Evolutionary conservation across 1,140 invertebrate species (phyloP).

Genomic region (Oscheius sp.): DNA sequence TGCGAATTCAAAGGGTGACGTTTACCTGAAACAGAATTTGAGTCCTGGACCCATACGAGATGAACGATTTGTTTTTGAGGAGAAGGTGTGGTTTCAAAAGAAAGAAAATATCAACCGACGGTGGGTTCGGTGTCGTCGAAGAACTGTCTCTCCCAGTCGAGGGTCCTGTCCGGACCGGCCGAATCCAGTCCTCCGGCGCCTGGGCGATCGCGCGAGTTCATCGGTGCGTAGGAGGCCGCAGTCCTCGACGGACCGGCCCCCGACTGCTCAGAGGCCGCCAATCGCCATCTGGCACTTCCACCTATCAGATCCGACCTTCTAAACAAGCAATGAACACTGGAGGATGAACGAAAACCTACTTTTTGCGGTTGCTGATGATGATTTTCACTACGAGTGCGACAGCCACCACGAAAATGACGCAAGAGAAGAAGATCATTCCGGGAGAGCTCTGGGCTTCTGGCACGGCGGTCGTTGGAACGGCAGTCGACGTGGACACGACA

Average conservation of each 20-base stretch:
- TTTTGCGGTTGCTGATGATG: constrained; percentile 18
- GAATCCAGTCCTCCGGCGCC: not conserved
- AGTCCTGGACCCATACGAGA: too few species aligned
- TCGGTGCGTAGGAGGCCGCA: not conserved
- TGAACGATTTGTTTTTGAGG: not conserved
- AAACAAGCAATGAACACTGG: not conserved
- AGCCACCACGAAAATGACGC: constrained; percentile 16
- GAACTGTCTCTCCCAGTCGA: constrained; percentile 39
- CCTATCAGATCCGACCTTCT: not conserved
- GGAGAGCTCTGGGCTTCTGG: constrained; percentile 1
- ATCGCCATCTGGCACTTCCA: constrained; percentile 1
- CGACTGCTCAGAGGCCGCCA: not conserved
- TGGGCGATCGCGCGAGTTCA: not conserved
- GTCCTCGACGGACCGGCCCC: not conserved
- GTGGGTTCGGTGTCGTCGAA: constrained; percentile 36
- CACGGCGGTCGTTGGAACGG: not conserved
- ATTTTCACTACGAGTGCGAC: constrained; percentile 25
- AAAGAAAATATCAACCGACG: not conserved
- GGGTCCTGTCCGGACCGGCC: not conserved
- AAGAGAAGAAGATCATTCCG: constrained; percentile 15
- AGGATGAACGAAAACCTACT: constrained; percentile 7
- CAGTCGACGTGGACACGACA: not conserved
- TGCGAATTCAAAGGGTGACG: not conserved
- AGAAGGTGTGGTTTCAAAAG: not conserved
- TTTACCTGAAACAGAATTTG: too few species aligned